These are phyloP conservation scores for Zenarchopterus dispar DNA, from an alignment of 2,797 vertebrate genomes.

Conservation along the genomic window DNA sequence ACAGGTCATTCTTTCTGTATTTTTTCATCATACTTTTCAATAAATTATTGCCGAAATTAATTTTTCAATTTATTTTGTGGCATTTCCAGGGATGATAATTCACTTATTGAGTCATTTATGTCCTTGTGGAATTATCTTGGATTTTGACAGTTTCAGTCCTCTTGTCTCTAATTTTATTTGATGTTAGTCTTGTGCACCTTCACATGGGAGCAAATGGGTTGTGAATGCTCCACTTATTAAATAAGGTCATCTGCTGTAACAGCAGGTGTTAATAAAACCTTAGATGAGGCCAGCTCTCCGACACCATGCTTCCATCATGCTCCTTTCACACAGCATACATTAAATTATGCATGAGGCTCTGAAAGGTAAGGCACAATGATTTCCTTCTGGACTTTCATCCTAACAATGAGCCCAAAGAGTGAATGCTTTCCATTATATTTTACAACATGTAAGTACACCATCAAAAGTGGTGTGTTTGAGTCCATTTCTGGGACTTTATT, in stretches of 20 bases:
- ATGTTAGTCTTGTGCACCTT: constrained; percentile 64
- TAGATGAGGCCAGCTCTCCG: constrained; percentile 47
- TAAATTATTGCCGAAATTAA: no score
- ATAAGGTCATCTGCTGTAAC: constrained; percentile 60
- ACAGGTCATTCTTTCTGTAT: no score
- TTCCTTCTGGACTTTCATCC: constrained; percentile 11
- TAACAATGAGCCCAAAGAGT: neutral
- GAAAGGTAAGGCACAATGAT: constrained; percentile 13
- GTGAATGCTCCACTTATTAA: constrained; percentile 53
- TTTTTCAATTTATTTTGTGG: no score
- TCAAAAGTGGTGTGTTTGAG: constrained; percentile 24
- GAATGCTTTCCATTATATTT: constrained; percentile 10
- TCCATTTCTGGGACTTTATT: constrained; percentile 30
- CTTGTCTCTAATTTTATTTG: constrained; percentile 7
- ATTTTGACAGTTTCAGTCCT: no score
- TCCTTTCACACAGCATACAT: constrained; percentile 28
- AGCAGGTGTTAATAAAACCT: constrained; percentile 55
- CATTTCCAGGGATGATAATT: no score
- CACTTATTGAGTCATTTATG: no score
- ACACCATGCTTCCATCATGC: constrained; percentile 12
- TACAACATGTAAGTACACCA: constrained; percentile 1
- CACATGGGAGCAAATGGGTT: constrained; percentile 52
- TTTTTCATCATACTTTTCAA: no score
- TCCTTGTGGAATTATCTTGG: no score
- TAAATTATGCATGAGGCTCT: constrained; percentile 31